Conservation (phyloP, 2,797 vertebrate genomes). For the Sparidentex hasta region DNA sequence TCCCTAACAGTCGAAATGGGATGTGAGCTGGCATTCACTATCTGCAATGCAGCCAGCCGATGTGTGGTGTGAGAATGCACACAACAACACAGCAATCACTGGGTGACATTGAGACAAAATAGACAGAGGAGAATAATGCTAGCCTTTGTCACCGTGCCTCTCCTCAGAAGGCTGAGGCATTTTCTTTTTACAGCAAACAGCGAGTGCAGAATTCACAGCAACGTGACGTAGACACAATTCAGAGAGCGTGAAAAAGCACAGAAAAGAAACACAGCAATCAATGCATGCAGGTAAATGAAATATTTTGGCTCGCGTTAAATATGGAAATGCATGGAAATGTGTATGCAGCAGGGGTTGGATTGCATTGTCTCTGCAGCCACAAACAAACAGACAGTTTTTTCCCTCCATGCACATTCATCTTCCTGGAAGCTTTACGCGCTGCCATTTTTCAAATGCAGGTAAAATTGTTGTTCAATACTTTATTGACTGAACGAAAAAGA, state of each 20-base stretch:
- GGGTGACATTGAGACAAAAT: constrained; percentile 71
- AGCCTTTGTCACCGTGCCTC: constrained; percentile 37
- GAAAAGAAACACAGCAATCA: constrained; percentile 1
- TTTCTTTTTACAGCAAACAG: constrained; percentile 20
- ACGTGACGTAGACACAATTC: constrained; percentile 32
- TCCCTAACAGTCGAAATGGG: constrained; percentile 49
- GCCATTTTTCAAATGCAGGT: constrained; percentile 63
- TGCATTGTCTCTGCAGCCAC: constrained; percentile 42
- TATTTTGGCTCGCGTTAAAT: constrained; percentile 42
- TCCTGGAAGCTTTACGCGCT: constrained; percentile 39
- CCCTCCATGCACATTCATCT: constrained; percentile 47
- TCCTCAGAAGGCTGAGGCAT: constrained; percentile 33
- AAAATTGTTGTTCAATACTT: constrained; percentile 45
- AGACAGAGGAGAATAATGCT: constrained; percentile 57
- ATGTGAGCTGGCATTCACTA: constrained; percentile 51
- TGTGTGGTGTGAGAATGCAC: constrained; percentile 57
- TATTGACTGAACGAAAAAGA: constrained; percentile 33
- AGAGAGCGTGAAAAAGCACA: not conserved
- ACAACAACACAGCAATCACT: constrained; percentile 53
- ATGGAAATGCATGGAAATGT: constrained; percentile 70
- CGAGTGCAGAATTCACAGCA: constrained; percentile 37
- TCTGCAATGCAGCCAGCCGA: constrained; percentile 65
- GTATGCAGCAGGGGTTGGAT: constrained; percentile 36
- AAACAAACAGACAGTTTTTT: constrained; percentile 14
- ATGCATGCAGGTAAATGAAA: constrained; percentile 35